Evolutionary conservation across 2,888 invertebrate species (phyloP), one percentile per base, ranked within the genome.

Genomic region (Cosmorhoe ocellata): DNA sequence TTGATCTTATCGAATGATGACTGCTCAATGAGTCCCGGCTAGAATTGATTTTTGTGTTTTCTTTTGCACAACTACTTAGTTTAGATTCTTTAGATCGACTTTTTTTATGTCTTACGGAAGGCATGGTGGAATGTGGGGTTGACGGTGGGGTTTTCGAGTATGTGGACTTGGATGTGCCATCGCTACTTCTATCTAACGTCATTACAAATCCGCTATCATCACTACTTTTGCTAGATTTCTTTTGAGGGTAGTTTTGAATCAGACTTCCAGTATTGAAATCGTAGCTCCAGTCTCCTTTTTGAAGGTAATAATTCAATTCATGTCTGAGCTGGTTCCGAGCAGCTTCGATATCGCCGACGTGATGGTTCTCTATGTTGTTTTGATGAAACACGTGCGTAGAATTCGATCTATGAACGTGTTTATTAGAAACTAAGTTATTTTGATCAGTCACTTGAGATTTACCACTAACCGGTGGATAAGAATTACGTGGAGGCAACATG

Each of bases 401-500:
- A 69, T 90, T 93, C 59, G 93, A 93, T 63, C 93, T 86, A 66
- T 92, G 92, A 78, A 93, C 79, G 77, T 92, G 81, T 80, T 91
- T 81, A 84, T 80, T 86, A 80, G 85, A 82, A 76, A 84, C 79
- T 84, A 87, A 76, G 63, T 80, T 87, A 81, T 76, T 82, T 74
- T 84, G 84, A 81, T 87, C 84, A 84, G 88, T 85, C 81, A 76
- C 81, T 87, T 90, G 91, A 68, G 74, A 83, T 88, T 91, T 92
- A 70, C 89, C 90, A 78, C 90, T 87, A 65, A 92, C 90, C 34
- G 92, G 91, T 66, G 92, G 92, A 77, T 92, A 92, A 65, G 92
- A 92, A 83, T 92, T 92, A 71, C 92, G 88, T 38, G 92, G 92
- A 73, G 92, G 92, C 77, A 92, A 86, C 86, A 91, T 88, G 68